Base-by-base conservation (phyloP, 2,888 invertebrate species). In the Sceliomorpha sp. region DNA sequence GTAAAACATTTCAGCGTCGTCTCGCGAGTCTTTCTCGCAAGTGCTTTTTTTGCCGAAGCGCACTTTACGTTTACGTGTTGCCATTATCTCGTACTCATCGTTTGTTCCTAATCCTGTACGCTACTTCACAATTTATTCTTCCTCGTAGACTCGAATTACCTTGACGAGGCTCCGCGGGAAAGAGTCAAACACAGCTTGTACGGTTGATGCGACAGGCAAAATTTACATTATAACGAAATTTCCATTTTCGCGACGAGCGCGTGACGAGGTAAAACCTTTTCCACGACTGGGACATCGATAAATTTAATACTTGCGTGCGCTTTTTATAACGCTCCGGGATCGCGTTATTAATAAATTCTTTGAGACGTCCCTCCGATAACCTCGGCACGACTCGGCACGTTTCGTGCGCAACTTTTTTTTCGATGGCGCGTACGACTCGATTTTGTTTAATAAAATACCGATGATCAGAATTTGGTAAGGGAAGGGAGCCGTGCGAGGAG, bases 201-300 rank as follows among this genome's bases (percentile, higher is more conserved):
- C 53, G 31, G 59, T 53, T 47, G 66, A 66, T 40, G 9, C 44
- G 31, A 15, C 58, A 39, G 20, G 48, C 47, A 20, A 60, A 67
- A 67, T 67, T 67, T 67, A 60, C 60, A 60, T 67, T 60, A 55
- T 60, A 67, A 67, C 67, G 55, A 55, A 48, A 67, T 67, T 67
- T 48, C 62, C 68, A 68, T 68, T 62, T 58, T 68, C 51, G 56
- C 50, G 44, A 29, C 39, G 27, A 2, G 9, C 39, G 20, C 10
- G 39, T 36, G 20, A 20, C 20, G 5, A 4, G 20, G 20, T 20
- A 20, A n/a, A n/a, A n/a, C n/a, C n/a, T n/a, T n/a, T n/a, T n/a
- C n/a, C n/a, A n/a, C n/a, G n/a, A n/a, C n/a, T n/a, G n/a, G n/a
- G n/a, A n/a, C n/a, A n/a, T n/a, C n/a, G n/a, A n/a, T n/a, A n/a